Base-by-base conservation (phyloP, 2,888 invertebrate species). In the Thecocarcelia acutangulata region DNA sequence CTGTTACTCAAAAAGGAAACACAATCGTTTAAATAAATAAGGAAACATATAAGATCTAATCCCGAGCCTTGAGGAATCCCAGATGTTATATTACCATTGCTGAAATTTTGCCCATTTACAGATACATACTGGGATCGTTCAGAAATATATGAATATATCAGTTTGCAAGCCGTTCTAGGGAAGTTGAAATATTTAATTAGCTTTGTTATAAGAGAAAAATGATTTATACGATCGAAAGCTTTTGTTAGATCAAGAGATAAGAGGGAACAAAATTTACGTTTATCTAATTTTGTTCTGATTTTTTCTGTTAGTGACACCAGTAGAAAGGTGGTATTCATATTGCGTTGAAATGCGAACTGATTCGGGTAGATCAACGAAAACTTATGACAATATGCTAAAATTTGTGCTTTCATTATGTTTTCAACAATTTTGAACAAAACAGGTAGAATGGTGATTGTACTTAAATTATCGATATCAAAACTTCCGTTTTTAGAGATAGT, bases 161-260 rank as follows among this genome's bases (percentile, higher is more conserved):
- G 13, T 19, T 40, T 40, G 17, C 58, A 40, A 8, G 58, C 58
- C 5, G 40, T 6, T 17, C 19, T 56, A 17, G 40, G 19, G 19
- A 59, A 59, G 13, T 59, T 11, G 8, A 59, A 59, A 42, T 19
- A 2, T 13, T 13, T 6, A 21, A 19, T 19, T 5, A 59, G 3
- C 15, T 59, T 59, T 1, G 6, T 1, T 3, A 59, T n/a, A 1
- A 59, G 59, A n/a, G n/a, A n/a, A n/a, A n/a, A n/a, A n/a, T n/a
- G n/a, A n/a, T n/a, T n/a, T n/a, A n/a, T n/a, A n/a, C n/a, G n/a
- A n/a, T n/a, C n/a, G n/a, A n/a, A n/a, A n/a, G n/a, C n/a, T n/a
- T n/a, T n/a, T n/a, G n/a, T 15, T 3, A 59, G 42, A n/a, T 59
- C 59, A 6, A 59, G n/a, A 8, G 59, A 59, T 19, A 59, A 21